Conservation (phyloP, 92 coral and sea anemone species). For the Pocillopora grandis region DNA sequence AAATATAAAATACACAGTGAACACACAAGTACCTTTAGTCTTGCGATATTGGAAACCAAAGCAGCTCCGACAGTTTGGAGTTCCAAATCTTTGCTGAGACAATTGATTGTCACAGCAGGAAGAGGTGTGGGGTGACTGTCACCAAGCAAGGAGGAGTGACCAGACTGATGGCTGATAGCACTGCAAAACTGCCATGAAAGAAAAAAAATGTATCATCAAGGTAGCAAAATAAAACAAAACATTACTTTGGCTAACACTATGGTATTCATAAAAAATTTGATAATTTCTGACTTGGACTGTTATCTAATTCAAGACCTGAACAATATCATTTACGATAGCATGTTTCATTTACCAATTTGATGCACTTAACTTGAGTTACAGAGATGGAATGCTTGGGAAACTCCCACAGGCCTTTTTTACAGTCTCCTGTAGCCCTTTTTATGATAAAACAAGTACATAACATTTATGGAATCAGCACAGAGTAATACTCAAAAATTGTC, state of each 20-base stretch:
- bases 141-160: conserved; percentile 59
- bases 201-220: not conserved
- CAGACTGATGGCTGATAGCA: conserved; percentile 58
- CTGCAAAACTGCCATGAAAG: conserved; percentile 65
- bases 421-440: conserved; percentile 12
- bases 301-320: too few relatives aligned
- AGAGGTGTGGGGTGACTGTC: conserved; percentile 38
- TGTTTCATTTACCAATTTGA: conserved; percentile 28
- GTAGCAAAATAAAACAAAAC: too few relatives aligned
- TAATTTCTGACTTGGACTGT: too few relatives aligned
- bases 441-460: too few relatives aligned
- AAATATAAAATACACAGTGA: too few relatives aligned
- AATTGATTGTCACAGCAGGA: conserved; percentile 58
- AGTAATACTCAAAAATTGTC: too few relatives aligned
- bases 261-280: too few relatives aligned
- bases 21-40: conserved; percentile 69
- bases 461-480: too few relatives aligned
- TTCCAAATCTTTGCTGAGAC: conserved; percentile 55
- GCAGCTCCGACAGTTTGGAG: conserved; percentile 65
- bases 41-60: conserved; percentile 77
- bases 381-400: conserved; percentile 9
- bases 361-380: conserved; percentile 21
- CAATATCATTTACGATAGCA: not conserved
- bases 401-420: conserved; percentile 11
- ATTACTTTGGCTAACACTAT: too few relatives aligned